Evolutionary conservation across 2,797 vertebrate species (phyloP).

Genomic region (Coluber constrictor): DNA sequence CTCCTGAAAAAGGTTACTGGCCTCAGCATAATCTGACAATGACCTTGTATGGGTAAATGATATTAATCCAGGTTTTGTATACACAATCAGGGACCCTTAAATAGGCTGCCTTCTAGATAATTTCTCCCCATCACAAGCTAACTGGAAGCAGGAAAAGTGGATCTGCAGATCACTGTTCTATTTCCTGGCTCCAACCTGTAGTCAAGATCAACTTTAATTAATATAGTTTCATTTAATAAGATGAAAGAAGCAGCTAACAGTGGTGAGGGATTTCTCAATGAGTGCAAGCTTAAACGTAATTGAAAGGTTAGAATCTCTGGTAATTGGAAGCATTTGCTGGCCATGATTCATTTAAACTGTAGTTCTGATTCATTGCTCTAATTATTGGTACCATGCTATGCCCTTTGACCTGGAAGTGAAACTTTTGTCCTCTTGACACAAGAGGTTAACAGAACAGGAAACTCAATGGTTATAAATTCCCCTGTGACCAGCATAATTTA

Average conservation of each 20-base stretch:
- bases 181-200: neutral
- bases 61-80: neutral
- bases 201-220: neutral
- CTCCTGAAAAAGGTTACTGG: neutral
- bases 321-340: conserved; percentile 73
- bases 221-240: conserved; percentile 10
- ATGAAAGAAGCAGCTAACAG: conserved; percentile 11
- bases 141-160: neutral
- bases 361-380: conserved; percentile 77
- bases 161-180: neutral
- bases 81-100: neutral
- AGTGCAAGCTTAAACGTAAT: conserved; percentile 23
- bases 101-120: neutral
- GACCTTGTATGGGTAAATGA: neutral
- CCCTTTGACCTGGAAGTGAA: conserved; percentile 92
- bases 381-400: conserved; percentile 83
- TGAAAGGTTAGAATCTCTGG: conserved; percentile 51
- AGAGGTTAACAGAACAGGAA: conserved; percentile 95
- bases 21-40: neutral
- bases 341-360: conserved; percentile 65
- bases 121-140: neutral
- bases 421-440: conserved; percentile 76
- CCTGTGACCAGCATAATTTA: conserved; percentile 83
- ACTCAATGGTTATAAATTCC: conserved; percentile 75
- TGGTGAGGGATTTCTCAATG: conserved; percentile 28